Evolutionary conservation across 2,797 vertebrate species (phyloP), one percentile per base, ranked within the genome.

Genomic region (Eremophila alpestris): DNA sequence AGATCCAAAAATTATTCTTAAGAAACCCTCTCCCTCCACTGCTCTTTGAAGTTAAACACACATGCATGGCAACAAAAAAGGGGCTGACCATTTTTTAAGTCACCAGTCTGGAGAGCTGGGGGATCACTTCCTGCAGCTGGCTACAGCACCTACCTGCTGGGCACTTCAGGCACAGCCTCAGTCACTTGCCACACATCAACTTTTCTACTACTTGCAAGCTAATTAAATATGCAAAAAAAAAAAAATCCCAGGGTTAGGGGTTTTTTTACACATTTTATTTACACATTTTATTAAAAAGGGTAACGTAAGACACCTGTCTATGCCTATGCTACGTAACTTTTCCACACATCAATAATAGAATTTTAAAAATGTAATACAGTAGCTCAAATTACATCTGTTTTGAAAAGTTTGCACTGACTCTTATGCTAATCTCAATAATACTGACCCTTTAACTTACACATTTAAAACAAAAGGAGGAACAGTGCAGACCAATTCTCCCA

Each of bases 191-290:
- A 73, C 17, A 7, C 0, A 0, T 19, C 29, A 76, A 6, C 10
- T 55, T 79, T 64, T 38, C 71, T 51, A 65, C 24, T 48, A 43
- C 29, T 26, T 79, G 45, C 36, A 54, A 83, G n/a, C 20, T 46
- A 84, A 69, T 21, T n/a, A 67, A n/a, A 79, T 12, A 60, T 0
- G 0, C 6, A 56, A 71, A 51, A 51, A 26, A 62, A 0, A 7
- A 4, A 36, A 36, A 36, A 36, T 36, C 38, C 38, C 38, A 38
- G 38, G 38, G 3, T 3, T 34, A 12, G 15, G 16, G 0, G 0
- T 2, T 18, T n/a, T 68, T 51, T 76, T 13, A 54, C 30, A 40
- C 1, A 3, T 81, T 77, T 51, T 15, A 32, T 59, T 76, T 13
- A 54, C 30, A 40, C 1, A 3, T 81, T 74, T 51, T 15, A 32